phyloP scores from a whole-genome alignment of 30 jellyfish, hydroid and myxozoan genomes.

The Aurelia sp. region DNA sequence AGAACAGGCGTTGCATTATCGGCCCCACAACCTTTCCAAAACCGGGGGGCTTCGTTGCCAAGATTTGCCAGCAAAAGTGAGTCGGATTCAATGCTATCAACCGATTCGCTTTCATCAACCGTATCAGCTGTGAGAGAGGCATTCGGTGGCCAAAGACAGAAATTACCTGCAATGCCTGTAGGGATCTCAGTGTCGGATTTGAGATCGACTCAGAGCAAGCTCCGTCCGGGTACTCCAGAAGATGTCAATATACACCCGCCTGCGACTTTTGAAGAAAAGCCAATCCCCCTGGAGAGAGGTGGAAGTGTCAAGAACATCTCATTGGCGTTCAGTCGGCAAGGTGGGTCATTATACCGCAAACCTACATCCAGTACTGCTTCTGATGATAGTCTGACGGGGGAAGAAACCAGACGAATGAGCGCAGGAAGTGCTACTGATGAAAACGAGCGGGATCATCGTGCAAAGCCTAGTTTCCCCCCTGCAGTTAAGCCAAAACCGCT shows the following conservation, averaged over 20 bases:
- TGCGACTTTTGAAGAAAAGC: conserved; percentile 48
- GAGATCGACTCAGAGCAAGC: conserved; percentile 46
- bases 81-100: conserved; percentile 5
- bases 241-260: conserved; percentile 25
- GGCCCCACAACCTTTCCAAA: conserved; percentile 45
- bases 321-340: conserved; percentile 48
- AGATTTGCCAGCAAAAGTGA: conserved; percentile 14
- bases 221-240: conserved; percentile 71
- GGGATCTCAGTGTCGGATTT: conserved; percentile 57
- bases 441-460: conserved; percentile 25
- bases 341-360: conserved; percentile 28
- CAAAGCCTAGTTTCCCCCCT: conserved; percentile 50
- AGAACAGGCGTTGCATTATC: conserved; percentile 27
- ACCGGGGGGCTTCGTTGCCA: conserved; percentile 31
- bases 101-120: conserved; percentile 54
- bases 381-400: conserved; percentile 28
- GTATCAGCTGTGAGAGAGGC: conserved; percentile 66
- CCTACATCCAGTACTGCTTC: conserved; percentile 55
- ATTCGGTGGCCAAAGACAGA: conserved; percentile 53
- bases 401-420: conserved; percentile 54
- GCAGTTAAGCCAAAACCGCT: conserved; percentile 88
- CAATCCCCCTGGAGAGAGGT: conserved; percentile 41
- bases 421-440: conserved; percentile 12
- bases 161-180: conserved; percentile 17
- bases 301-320: conserved; percentile 80